A percentile compares a stretch with the other conserved stretches of the same genome.
Conservation (phyloP, 2,888 invertebrate genomes). For the Oscheius sp. region DNA sequence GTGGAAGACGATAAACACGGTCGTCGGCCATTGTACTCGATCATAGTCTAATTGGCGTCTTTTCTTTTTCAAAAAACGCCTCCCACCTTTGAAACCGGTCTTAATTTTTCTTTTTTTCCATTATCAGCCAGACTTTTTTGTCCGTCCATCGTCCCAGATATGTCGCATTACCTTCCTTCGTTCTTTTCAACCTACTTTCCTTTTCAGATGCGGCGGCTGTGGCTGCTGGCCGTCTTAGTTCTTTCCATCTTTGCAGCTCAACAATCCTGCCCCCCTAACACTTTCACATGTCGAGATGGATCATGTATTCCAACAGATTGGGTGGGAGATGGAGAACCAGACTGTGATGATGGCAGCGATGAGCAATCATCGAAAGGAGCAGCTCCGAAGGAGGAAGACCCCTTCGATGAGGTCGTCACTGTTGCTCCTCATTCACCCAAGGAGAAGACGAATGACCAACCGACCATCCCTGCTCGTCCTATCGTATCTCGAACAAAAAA, state of each 20-base stretch:
- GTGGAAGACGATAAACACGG: background rate
- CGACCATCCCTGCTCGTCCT: conserved; percentile 3
- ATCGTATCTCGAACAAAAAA: background rate
- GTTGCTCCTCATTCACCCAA: background rate
- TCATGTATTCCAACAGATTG: conserved; percentile 66
- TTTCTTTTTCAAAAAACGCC: too few species aligned
- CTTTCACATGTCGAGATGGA: conserved; percentile 64
- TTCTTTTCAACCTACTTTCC: background rate
- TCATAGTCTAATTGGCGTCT: too few species aligned
- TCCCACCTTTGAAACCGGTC: too few species aligned
- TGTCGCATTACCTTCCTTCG: background rate
- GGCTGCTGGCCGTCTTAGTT: conserved; percentile 17
- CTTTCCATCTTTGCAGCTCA: background rate
- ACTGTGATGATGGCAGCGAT: conserved; percentile 60
- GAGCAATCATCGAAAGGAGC: conserved; percentile 28
- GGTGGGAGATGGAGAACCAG: conserved; percentile 66
- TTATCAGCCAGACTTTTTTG: too few species aligned
- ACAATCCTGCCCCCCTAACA: conserved; percentile 53
- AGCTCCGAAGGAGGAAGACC: conserved; percentile 28
- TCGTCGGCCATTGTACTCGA: background rate
- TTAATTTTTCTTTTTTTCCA: too few species aligned
- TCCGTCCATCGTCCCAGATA: too few species aligned
- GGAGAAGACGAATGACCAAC: background rate
- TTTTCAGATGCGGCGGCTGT: conserved; percentile 20
- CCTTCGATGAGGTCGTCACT: conserved; percentile 33